phyloP scores from a whole-genome alignment of 2,888 invertebrate species.

The Lamellibrachia columna region DNA sequence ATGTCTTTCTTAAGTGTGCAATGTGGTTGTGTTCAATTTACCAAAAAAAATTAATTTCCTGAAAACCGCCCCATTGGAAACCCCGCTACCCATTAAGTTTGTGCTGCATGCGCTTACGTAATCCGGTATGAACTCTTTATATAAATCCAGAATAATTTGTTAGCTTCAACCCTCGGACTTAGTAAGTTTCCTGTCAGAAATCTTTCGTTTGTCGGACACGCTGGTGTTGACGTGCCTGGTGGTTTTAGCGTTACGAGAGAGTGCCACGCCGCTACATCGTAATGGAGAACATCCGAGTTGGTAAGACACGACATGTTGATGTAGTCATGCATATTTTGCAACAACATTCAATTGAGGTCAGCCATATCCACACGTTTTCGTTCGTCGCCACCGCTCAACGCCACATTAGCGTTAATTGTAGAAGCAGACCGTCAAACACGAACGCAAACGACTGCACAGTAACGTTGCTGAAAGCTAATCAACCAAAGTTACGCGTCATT shows the following conservation, averaged over 20 bases:
- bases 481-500: conserved; percentile 6
- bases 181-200: not conserved
- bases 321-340: not conserved
- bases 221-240: not conserved
- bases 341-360: not conserved
- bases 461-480: not conserved
- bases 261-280: not conserved
- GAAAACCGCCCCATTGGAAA: no score
- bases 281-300: not conserved
- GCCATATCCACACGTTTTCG: not conserved
- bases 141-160: not conserved
- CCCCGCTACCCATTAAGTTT: not conserved
- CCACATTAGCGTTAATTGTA: conserved; percentile 2
- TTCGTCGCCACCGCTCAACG: not conserved
- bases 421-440: not conserved
- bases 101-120: not conserved
- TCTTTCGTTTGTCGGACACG: not conserved
- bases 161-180: not conserved
- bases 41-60: no score
- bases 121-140: not conserved
- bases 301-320: not conserved
- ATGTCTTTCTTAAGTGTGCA: no score
- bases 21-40: no score
- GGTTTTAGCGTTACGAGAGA: not conserved
- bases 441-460: not conserved